Conservation (phyloP, 2,888 invertebrate species). For the Drosophila testacea region DNA sequence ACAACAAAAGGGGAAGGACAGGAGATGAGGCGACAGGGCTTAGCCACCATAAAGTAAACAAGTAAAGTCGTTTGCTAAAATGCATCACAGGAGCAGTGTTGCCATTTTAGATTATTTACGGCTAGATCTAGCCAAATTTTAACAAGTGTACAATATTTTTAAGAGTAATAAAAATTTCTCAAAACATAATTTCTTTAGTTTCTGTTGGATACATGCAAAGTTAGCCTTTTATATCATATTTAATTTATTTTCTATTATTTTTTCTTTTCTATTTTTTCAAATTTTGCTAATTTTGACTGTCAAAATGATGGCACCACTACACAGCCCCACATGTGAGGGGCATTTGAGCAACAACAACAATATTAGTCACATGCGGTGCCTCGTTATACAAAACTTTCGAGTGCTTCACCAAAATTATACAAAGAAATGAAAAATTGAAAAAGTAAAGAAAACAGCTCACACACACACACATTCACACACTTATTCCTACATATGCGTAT, state of each 20-base stretch:
- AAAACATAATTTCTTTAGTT: no score
- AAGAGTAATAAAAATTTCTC: no score
- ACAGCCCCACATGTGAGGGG: constrained; percentile 54
- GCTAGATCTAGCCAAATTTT: no score
- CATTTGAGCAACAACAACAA: constrained; percentile 33
- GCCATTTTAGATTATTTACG: no score
- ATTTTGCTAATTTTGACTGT: no score
- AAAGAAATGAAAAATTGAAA: constrained; percentile 63
- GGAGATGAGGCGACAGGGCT: not conserved
- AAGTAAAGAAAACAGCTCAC: constrained; percentile 18
- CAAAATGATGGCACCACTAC: not conserved
- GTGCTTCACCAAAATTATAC: constrained; percentile 45
- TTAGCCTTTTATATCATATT: no score
- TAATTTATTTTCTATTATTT: no score
- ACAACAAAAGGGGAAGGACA: not conserved
- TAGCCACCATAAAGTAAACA: constrained; percentile 44
- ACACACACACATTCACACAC: constrained; percentile 8
- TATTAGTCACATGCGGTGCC: constrained; percentile 50
- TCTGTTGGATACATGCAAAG: no score
- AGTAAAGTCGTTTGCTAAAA: constrained; percentile 83
- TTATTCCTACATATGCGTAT: constrained; percentile 5
- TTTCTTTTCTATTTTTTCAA: no score
- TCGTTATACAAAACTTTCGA: constrained; percentile 8
- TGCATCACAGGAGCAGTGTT: constrained; percentile 20
- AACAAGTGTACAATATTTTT: no score